Base-by-base conservation (phyloP, 2,888 invertebrate species). In the Sphaerophoria rueppellii region DNA sequence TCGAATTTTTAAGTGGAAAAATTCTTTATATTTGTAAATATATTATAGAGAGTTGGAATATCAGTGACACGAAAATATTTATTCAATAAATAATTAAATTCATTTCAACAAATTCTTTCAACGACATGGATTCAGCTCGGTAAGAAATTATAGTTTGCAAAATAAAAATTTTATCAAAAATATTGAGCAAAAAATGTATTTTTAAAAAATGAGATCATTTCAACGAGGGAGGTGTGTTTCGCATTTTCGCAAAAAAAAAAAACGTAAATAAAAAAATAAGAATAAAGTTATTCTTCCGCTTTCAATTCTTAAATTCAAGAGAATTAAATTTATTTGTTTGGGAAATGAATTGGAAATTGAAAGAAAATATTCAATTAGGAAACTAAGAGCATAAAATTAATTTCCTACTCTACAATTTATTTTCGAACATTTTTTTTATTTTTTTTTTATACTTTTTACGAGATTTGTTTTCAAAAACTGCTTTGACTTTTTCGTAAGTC, bases 121-220 rank as follows among this genome's bases (percentile, higher is more conserved):
- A 67, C 82, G 79, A 83, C 72, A 85, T 85, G 83, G 75, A 85
- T 80, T 80, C 83, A 75, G 72, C 83, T 69, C 80, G 83, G 83
- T 80, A 57, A 85, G 80, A 6, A 16, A 6, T 11, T 5, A 7
- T 35, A 37, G 40, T 14, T 55, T 34, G 16, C 2, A n/a, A 61
- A 46, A 61, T 9, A 24, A 43, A 7, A 61, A n/a, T 14, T 7
- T 60, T 6, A 34, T n/a, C 7, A 3, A 61, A 14, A n/a, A 14
- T 32, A 4, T 4, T 9, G 14, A 34, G 4, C 12, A 32, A 52
- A 52, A 52, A 52, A 52, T 24, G 4, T 43, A 7, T 43, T 7
- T 14, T 14, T 4, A 1, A 2, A 2, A 58, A 58, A 16, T 16
- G 35, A 58, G 14, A 4, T 58, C 58, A 37, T 58, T 6, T 55